Conservation (phyloP, 2,888 invertebrate genomes). For the Campoplex nolae region DNA sequence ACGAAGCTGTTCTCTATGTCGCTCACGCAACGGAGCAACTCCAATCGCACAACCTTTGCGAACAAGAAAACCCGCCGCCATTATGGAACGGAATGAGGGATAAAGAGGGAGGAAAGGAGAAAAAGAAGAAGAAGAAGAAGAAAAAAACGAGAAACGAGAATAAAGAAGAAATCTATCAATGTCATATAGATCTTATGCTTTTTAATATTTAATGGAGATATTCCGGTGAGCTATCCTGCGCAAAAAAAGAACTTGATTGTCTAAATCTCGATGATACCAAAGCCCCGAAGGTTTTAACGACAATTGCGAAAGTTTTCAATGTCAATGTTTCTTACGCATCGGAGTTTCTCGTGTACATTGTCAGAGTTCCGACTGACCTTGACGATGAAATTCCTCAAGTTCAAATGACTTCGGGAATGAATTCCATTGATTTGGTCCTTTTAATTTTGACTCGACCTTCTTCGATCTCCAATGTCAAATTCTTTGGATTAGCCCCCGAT, state of each 20-base stretch:
- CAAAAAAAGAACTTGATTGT: neutral
- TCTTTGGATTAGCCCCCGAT: neutral
- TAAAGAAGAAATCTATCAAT: slow-evolving; percentile 17
- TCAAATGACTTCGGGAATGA: neutral
- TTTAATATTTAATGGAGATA: slow-evolving; percentile 12
- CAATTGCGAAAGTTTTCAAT: neutral
- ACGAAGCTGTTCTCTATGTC: slow-evolving; percentile 28
- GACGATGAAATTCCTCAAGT: neutral
- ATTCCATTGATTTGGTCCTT: neutral
- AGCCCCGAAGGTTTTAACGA: neutral
- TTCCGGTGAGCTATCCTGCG: neutral
- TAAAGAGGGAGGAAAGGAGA: slow-evolving; percentile 4
- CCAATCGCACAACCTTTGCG: slow-evolving; percentile 1
- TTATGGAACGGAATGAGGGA: slow-evolving; percentile 11
- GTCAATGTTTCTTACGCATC: neutral
- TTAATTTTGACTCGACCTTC: neutral
- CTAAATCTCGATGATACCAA: neutral
- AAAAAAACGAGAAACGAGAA: neutral
- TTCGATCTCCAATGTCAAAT: slow-evolving; percentile 16
- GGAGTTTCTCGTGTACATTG: no score
- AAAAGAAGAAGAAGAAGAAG: neutral
- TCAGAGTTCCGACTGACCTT: neutral
- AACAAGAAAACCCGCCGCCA: slow-evolving; percentile 29
- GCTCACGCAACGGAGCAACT: slow-evolving; percentile 49
- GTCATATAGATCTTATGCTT: slow-evolving; percentile 12